Percentiles rank a stretch among this genome's conserved stretches.
These are phyloP conservation scores for Homarus gammarus DNA, from an alignment of 2,888 invertebrate species.

Conservation along the genomic window DNA sequence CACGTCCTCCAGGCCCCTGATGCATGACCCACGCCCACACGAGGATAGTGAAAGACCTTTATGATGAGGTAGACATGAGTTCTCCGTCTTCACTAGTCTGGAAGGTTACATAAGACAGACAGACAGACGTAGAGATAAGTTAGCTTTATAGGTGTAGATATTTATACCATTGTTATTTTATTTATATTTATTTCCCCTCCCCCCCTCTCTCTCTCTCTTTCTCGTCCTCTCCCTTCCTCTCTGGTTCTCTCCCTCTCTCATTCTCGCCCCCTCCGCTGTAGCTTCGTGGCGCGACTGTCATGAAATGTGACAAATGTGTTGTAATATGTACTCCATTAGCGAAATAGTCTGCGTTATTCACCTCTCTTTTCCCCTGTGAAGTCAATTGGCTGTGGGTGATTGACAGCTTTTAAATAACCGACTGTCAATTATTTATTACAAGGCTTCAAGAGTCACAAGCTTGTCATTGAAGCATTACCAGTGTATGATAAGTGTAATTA, in stretches of 20 bases:
- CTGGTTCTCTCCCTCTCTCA: not conserved
- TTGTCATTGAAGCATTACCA: conserved; percentile 31
- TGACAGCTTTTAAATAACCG: conserved; percentile 36
- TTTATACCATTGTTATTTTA: no score
- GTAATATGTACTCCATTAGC: conserved; percentile 31
- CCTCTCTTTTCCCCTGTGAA: not conserved
- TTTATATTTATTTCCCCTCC: no score
- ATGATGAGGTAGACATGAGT: no score
- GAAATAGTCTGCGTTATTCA: conserved; percentile 36
- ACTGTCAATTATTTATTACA: conserved; percentile 26
- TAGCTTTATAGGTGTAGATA: no score
- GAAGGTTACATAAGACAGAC: no score
- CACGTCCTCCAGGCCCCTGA: no score
- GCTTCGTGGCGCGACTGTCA: not conserved
- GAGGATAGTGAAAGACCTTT: no score
- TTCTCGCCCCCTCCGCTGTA: not conserved
- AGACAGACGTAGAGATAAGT: no score
- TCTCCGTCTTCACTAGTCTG: no score
- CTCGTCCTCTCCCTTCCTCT: no score
- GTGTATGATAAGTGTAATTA: no score
- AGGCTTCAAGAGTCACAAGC: conserved; percentile 36
- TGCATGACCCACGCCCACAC: no score
- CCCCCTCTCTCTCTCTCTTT: not conserved
- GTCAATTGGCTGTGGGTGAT: conserved; percentile 13
- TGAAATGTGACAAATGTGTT: conserved; percentile 14